Base-by-base conservation (phyloP, 2,113 vertebrate species). In the Clarias gariepinus region DNA sequence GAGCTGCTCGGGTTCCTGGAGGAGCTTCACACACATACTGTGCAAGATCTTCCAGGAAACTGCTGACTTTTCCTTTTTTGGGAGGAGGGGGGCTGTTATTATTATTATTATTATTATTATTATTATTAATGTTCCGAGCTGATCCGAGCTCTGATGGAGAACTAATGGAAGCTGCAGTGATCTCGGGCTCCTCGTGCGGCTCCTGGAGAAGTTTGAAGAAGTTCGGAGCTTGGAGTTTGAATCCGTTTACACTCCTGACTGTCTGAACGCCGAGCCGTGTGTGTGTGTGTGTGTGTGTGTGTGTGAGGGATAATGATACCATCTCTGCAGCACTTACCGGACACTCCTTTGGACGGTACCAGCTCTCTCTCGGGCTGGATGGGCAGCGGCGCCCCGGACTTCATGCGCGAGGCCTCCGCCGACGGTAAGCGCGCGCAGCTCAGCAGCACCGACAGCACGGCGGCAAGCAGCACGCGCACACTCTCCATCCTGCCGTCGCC, bases 291-390 rank as follows among this genome's bases (percentile, higher is more conserved):
- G 41, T 6, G 41, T 3, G 41, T 7, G 41, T 7, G 25, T n/a
- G 10, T 7, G 5, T 8, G 23, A n/a, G n/a, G 11, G 28, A 33
- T 18, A 47, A 47, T 47, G 41, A 47, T 47, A 47, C 41, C 5
- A 1, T 36, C 36, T 60, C 4, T 47, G 47, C 5, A 21, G 73
- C 18, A 73, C 92, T 91, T 91, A 97, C 97, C 97, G 95, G 96
- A 92, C 86, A 94, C 69, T 80, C 96, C 95, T 87, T 96, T 97
- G 87, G 94, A 94, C 5, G 95, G 94, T 87, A 95, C 89, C 83
- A 95, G 96, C 0, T 97, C 96, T 71, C 93, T 94, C 91, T 97
- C 96, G 0, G 96, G 95, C 88, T 96, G 96, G 93, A 97, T 97
- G 91, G 96, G 96, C 88, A 97, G 92, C 74, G 95, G 90, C 58